Percentiles rank a stretch among this genome's conserved stretches.
Conservation (phyloP, 2,797 vertebrate genomes). For the Aulostomus chinensis region DNA sequence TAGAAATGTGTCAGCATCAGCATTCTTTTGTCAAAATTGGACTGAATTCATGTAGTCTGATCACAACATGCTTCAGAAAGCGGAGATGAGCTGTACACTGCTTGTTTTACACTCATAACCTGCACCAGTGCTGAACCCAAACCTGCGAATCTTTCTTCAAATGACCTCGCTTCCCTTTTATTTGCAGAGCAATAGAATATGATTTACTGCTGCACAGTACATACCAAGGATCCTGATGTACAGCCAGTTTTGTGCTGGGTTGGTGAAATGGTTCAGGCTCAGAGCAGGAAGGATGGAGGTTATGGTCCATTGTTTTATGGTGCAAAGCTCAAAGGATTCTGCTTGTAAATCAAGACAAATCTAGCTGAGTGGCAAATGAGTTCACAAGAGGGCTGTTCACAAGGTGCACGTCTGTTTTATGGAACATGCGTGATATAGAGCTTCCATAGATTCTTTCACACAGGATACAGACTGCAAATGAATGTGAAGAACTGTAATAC, state of each 20-base stretch:
- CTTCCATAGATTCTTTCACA: not conserved
- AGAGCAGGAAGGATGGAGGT: slow-evolving; percentile 25
- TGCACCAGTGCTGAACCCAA: slow-evolving; percentile 12
- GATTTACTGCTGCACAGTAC: slow-evolving; percentile 31
- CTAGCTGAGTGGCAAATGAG: too few relatives aligned
- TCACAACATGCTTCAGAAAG: too few relatives aligned
- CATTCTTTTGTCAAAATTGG: slow-evolving; percentile 18
- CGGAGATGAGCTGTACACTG: too few relatives aligned
- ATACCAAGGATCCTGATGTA: slow-evolving; percentile 25
- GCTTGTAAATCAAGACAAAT: too few relatives aligned
- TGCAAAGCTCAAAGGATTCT: slow-evolving; percentile 22
- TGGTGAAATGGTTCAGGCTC: slow-evolving; percentile 38
- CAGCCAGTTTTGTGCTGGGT: too few relatives aligned
- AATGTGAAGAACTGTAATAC: not conserved
- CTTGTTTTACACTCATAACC: too few relatives aligned
- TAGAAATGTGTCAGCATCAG: too few relatives aligned
- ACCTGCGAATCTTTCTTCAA: slow-evolving; percentile 29
- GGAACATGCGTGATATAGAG: not conserved
- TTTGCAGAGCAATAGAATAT: slow-evolving; percentile 11
- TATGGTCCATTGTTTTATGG: slow-evolving; percentile 29
- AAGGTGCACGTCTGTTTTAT: slow-evolving; percentile 9
- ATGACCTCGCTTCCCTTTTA: slow-evolving; percentile 17
- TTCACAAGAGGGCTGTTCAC: slow-evolving; percentile 1
- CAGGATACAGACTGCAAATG: slow-evolving; percentile 10
- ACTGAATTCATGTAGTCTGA: too few relatives aligned